Evolutionary conservation across 2,797 vertebrate genomes (phyloP).

Genomic region (Sebastes iracundus): DNA sequence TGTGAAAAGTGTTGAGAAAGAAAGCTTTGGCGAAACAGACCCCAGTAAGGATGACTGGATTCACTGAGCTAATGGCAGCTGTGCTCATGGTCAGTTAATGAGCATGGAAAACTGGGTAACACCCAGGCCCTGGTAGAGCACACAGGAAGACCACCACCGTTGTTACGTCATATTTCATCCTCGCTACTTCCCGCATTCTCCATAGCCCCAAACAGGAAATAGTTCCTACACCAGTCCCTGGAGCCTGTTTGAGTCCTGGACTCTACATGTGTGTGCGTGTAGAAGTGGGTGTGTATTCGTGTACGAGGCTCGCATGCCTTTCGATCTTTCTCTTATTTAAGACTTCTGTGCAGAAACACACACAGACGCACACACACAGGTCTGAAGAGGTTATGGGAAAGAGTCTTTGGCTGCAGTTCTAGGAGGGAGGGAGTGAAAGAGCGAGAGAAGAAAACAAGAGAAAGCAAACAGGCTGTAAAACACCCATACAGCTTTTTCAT

Average conservation of each 20-base stretch:
- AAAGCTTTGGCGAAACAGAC: background rate
- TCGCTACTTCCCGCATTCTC: slow-evolving; percentile 61
- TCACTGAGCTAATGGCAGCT: background rate
- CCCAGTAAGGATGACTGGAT: background rate
- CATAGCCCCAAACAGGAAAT: slow-evolving; percentile 70
- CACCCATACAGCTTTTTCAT: background rate
- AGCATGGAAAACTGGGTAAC: slow-evolving; percentile 43
- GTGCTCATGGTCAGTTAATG: slow-evolving; percentile 14
- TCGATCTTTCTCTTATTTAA: slow-evolving; percentile 44
- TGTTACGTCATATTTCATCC: slow-evolving; percentile 57
- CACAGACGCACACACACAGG: slow-evolving; percentile 42
- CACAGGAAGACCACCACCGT: slow-evolving; percentile 63
- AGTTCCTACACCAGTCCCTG: slow-evolving; percentile 50
- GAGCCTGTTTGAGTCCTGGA: slow-evolving; percentile 34
- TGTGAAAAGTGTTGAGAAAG: background rate
- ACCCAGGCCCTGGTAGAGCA: slow-evolving; percentile 43
- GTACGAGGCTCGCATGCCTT: slow-evolving; percentile 30
- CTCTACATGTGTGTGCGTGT: slow-evolving; percentile 15
- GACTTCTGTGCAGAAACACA: slow-evolving; percentile 50
- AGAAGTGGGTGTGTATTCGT: slow-evolving; percentile 1
- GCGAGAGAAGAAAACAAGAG: slow-evolving; percentile 24
- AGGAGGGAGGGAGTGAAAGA: slow-evolving; percentile 18
- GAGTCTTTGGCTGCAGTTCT: slow-evolving; percentile 50
- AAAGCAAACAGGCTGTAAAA: slow-evolving; percentile 10
- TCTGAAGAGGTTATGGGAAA: slow-evolving; percentile 71